Evolutionary conservation across 2,888 invertebrate genomes (phyloP).

Genomic region (Acronicta leporina): DNA sequence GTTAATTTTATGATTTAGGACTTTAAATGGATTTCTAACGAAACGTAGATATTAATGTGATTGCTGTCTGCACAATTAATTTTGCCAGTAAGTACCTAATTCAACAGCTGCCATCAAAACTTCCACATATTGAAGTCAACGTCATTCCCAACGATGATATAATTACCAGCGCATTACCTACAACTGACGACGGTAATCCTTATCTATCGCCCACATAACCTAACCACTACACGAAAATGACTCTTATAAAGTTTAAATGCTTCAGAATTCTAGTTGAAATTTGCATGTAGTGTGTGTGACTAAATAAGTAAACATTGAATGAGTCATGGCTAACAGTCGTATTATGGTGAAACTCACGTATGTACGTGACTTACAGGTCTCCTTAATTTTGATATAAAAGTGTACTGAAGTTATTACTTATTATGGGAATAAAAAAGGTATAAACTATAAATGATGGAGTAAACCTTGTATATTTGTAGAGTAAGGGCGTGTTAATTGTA

Average conservation of each 20-base stretch:
- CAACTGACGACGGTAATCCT: constrained; percentile 65
- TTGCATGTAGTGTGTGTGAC: constrained; percentile 41
- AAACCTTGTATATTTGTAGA: constrained; percentile 16
- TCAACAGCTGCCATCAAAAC: constrained; percentile 10
- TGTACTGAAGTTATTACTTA: constrained; percentile 50
- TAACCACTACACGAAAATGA: constrained; percentile 36
- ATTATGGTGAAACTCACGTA: constrained; percentile 65
- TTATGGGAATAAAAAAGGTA: constrained; percentile 21
- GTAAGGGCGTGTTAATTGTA: neutral
- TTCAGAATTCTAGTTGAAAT: constrained; percentile 61
- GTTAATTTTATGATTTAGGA: neutral
- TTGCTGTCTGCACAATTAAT: constrained; percentile 4
- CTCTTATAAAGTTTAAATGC: constrained; percentile 49
- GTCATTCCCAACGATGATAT: constrained; percentile 30
- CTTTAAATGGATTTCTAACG: too few relatives aligned
- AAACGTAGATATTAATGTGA: neutral
- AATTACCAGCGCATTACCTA: constrained; percentile 39
- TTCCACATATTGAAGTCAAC: constrained; percentile 19
- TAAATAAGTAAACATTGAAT: constrained; percentile 62
- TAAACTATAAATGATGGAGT: constrained; percentile 18
- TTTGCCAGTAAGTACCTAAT: constrained; percentile 24
- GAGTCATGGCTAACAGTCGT: constrained; percentile 72
- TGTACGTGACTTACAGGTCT: constrained; percentile 68
- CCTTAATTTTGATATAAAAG: constrained; percentile 71
- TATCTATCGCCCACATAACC: constrained; percentile 77